Conservation (phyloP, 2,113 vertebrate species). For the Sinocyclocheilus rhinocerous region DNA sequence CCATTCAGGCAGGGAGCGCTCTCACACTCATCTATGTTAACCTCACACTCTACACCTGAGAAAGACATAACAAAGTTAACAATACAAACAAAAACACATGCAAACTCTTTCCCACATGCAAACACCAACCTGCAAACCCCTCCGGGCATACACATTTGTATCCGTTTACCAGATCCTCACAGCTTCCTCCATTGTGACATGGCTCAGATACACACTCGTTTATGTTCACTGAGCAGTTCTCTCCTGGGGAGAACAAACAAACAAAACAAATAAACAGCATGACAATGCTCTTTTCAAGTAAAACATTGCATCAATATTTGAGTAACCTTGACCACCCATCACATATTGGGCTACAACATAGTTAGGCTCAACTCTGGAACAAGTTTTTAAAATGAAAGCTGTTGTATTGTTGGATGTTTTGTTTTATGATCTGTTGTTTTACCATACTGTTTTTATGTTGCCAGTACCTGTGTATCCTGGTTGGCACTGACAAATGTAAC, state of each 20-base stretch:
- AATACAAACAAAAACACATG: background rate
- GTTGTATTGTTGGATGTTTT: background rate
- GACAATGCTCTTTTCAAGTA: background rate
- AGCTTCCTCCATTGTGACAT: conserved; percentile 82
- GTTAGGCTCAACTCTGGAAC: background rate
- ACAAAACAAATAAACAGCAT: background rate
- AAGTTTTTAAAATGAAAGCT: background rate
- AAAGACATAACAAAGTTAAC: conserved; percentile 5
- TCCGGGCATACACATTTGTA: conserved; percentile 81
- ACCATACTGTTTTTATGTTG: background rate
- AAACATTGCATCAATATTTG: background rate
- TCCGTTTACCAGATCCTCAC: conserved; percentile 78
- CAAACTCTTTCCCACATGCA: background rate
- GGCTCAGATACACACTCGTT: conserved; percentile 86
- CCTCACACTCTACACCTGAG: conserved; percentile 83
- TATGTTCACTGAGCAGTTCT: conserved; percentile 82
- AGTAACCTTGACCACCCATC: background rate
- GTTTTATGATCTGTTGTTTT: background rate
- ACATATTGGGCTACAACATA: background rate
- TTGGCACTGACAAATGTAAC: conserved; percentile 87
- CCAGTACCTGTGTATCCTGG: conserved; percentile 79
- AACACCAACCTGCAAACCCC: conserved; percentile 83
- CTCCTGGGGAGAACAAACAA: conserved; percentile 72
- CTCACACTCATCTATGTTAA: conserved; percentile 86
- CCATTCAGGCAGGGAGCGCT: conserved; percentile 85